Base-by-base conservation (phyloP, 2,888 invertebrate genomes). In the Phanerotoma sp. region DNA sequence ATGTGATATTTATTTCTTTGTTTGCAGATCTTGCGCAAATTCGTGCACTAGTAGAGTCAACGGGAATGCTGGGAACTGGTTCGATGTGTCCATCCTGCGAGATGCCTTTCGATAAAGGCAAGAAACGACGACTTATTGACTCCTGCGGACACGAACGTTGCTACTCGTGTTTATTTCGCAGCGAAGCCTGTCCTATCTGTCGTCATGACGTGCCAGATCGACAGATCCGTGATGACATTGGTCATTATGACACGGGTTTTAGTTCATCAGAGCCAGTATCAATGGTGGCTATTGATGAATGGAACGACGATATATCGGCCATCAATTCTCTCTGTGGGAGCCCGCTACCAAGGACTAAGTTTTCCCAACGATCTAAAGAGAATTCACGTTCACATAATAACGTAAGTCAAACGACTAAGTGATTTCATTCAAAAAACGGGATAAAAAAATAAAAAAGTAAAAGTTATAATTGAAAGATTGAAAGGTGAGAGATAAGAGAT, bases 41-140 rank as follows among this genome's bases (percentile, higher is more conserved):
- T 71, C 82, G 90, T 64, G 87, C 89, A 67, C 82, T 91, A 62
- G 82, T 91, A 71, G 91, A 90, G 74, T 85, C 85, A 70, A 89
- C 90, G 77, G 78, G 78, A 55, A 77, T 77, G 53, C 83, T 86
- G 54, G 85, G 84, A 54, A 46, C 49, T 6, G 71, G 70, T 61
- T 82, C 84, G 47, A 83, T 82, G 61, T 92, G 92, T 79, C 91
- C 91, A 63, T 89, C 90, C 78, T 92, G 92, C 82, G 88, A 88
- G 79, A 91, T 93, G 87, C 93, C 94, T 68, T 96, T 94, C 81
- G 95, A 96, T 80, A 93, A 94, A 80, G 95, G 95, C 79, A 96
- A 95, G 81, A 94, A 95, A 80, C 86, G 96, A 79, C 89, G 92
- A 77, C 83, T 96, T 73, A 94, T 95, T 75, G 96, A 96, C 82